Evolutionary conservation across 1,140 invertebrate genomes (phyloP).

Genomic region (Pseudachorutes palmiensis): DNA sequence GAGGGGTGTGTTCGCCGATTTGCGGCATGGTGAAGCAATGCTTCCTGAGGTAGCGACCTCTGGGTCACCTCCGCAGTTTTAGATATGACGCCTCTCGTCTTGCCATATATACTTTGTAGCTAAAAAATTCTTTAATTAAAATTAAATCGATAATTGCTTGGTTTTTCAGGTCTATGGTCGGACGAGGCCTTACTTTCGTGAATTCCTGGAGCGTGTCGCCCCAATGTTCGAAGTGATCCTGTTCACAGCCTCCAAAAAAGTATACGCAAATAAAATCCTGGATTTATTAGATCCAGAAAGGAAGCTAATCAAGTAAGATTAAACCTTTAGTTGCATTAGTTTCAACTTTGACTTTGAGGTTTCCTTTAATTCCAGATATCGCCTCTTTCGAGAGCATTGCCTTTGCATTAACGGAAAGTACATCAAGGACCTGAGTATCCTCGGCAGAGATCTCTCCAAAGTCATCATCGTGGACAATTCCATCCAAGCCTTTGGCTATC

Average conservation of each 20-base stretch:
- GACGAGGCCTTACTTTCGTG: conserved; percentile 79
- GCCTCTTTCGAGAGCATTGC: conserved; percentile 91
- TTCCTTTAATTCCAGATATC: conserved; percentile 48
- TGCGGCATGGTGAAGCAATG: no score
- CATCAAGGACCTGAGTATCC: conserved; percentile 88
- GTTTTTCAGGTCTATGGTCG: conserved; percentile 65
- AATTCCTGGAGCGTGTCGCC: conserved; percentile 85
- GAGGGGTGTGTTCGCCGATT: no score
- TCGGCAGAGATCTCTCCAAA: conserved; percentile 83
- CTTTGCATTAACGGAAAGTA: conserved; percentile 93
- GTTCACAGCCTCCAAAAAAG: conserved; percentile 91
- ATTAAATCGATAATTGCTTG: neutral
- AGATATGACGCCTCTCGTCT: no score
- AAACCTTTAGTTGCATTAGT: neutral
- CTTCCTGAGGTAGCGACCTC: no score
- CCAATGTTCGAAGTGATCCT: conserved; percentile 88
- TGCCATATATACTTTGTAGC: no score
- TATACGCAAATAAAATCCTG: conserved; percentile 90
- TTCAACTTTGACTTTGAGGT: neutral
- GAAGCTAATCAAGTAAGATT: conserved; percentile 73
- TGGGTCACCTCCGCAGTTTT: no score
- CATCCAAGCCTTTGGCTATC: conserved; percentile 84
- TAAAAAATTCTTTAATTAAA: no score
- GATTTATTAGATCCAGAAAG: conserved; percentile 85
- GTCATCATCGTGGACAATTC: conserved; percentile 91